phyloP scores from a whole-genome alignment of 1,140 invertebrate genomes.

The Papilio machaon region DNA sequence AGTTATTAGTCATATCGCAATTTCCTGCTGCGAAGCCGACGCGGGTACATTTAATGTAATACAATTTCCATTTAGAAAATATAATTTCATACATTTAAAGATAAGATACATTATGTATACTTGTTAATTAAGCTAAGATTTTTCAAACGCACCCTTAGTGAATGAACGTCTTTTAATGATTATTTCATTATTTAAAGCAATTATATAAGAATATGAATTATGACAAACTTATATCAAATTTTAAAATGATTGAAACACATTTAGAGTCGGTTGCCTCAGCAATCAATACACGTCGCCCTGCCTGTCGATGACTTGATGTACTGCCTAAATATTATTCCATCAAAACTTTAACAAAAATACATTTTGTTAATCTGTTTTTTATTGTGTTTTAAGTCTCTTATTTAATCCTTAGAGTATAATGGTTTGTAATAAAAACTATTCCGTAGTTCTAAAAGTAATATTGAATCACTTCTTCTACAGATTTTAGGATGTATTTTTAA shows the following conservation, averaged over 20 bases:
- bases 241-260: conserved; percentile 17
- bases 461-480: background rate
- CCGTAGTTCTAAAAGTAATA: background rate
- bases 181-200: background rate
- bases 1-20: conserved; percentile 26
- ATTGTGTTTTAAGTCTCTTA: background rate
- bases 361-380: background rate
- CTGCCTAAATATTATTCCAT: conserved; percentile 22
- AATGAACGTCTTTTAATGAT: background rate
- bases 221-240: background rate
- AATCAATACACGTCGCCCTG: conserved; percentile 8
- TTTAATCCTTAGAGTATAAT: background rate
- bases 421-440: background rate
- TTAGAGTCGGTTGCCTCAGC: background rate
- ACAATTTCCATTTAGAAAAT: conserved; percentile 20
- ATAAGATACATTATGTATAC: conserved; percentile 9
- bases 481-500: background rate
- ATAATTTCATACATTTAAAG: conserved; percentile 27
- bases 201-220: background rate
- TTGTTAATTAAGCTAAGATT: background rate
- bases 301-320: background rate
- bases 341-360: conserved; percentile 7
- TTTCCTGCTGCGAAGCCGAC: conserved; percentile 15
- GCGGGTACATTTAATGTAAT: conserved; percentile 3
- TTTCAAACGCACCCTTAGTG: background rate